Evolutionary conservation across 2,888 invertebrate species (phyloP).

Genomic region (Drosophila sordidapex): DNA sequence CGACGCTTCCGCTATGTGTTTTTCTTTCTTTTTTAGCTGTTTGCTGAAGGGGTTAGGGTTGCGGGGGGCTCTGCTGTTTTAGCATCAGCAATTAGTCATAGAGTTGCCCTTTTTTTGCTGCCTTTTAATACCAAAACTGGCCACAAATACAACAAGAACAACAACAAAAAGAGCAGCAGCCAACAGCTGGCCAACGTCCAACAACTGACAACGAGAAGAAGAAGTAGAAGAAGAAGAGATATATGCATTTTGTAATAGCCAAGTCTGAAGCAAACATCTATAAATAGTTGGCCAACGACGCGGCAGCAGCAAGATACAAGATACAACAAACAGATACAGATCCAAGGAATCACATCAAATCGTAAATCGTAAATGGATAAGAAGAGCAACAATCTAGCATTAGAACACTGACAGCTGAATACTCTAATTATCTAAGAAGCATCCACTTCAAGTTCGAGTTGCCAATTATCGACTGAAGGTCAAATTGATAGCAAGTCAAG

Average conservation of each 20-base stretch:
- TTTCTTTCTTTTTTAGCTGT: not conserved
- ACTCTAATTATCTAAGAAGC: constrained; percentile 24
- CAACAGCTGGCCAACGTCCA: constrained; percentile 25
- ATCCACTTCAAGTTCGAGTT: not conserved
- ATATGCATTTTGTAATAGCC: constrained; percentile 65
- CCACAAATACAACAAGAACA: constrained; percentile 38
- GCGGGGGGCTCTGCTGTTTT: constrained; percentile 7
- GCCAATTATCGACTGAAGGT: constrained; percentile 3
- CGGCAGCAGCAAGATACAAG: constrained; percentile 52
- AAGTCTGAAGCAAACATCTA: constrained; percentile 65
- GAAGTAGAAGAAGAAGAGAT: constrained; percentile 1
- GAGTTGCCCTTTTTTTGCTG: constrained; percentile 26
- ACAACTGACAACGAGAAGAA: constrained; percentile 12
- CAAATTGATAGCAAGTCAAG: constrained; percentile 3
- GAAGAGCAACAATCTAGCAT: not conserved
- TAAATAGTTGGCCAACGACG: constrained; percentile 54
- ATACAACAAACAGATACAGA: constrained; percentile 10
- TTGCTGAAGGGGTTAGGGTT: not conserved
- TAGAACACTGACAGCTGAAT: constrained; percentile 3
- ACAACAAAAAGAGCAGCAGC: constrained; percentile 7
- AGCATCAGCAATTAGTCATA: constrained; percentile 55
- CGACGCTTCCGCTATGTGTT: constrained; percentile 55
- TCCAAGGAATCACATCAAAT: constrained; percentile 12
- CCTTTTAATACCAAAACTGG: constrained; percentile 42
- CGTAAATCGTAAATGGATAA: constrained; percentile 33